These are phyloP conservation scores for Druon quercuslanigerum DNA, from an alignment of 1,140 invertebrate species.

Conservation along the genomic window DNA sequence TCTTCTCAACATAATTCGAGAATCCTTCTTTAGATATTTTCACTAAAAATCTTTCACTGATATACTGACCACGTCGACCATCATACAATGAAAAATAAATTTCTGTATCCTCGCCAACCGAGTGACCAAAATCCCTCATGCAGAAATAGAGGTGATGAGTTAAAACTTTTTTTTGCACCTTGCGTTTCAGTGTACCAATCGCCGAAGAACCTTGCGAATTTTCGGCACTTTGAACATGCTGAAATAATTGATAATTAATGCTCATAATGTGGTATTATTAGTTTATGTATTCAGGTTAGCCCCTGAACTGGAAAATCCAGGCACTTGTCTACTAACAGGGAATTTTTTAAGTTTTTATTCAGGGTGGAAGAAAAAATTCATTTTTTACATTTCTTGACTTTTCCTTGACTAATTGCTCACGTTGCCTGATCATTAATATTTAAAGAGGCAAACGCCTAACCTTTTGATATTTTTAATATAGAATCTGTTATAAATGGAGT, in stretches of 20 bases:
- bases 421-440: no score
- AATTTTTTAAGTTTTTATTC: no score
- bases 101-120: constrained; percentile 91
- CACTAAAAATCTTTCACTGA: constrained; percentile 92
- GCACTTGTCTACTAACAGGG: no score
- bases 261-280: no score
- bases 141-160: constrained; percentile 91
- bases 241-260: constrained; percentile 42
- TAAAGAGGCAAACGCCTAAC: no score
- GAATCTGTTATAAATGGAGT: no score
- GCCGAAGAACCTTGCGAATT: constrained; percentile 86
- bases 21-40: constrained; percentile 92
- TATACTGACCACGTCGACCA: constrained; percentile 81
- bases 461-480: no score
- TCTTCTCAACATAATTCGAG: constrained; percentile 90
- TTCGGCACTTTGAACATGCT: constrained; percentile 88
- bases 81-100: constrained; percentile 92
- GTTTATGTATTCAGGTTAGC: no score
- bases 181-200: constrained; percentile 83
- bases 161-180: constrained; percentile 81
- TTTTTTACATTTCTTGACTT: no score
- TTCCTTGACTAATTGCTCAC: no score
- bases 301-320: no score
- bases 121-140: constrained; percentile 91
- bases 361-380: no score